Evolutionary conservation across 2,113 vertebrate species (phyloP), one percentile per base, ranked within the genome.

Genomic region (Pachypanchax playfairii): DNA sequence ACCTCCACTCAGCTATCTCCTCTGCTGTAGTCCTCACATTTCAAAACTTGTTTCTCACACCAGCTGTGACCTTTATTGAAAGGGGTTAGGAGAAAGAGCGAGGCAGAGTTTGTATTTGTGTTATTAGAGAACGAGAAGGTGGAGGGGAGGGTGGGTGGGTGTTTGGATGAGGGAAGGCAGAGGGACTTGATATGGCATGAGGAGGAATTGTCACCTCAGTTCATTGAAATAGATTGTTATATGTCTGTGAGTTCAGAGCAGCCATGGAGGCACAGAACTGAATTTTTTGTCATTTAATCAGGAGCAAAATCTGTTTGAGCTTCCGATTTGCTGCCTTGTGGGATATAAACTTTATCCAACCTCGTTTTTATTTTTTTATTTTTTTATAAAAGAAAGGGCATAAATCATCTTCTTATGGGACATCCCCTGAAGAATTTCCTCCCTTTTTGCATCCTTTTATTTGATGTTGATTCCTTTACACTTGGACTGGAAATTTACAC

Each of bases 1-100:
- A 39, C 48, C 49, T 31, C 41, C 57, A 21, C 29, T 49, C 5
- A 44, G 33, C 60, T 53, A 39, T 62, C 59, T 41, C 60, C 49
- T 78, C 47, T 26, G 33, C 59, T 59, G 28, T 48, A 26, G 28
- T 70, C 69, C 63, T 80, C 81, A 68, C 62, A 82, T 79, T 73
- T 77, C 57, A 77, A 60, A 82, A 55, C 48, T 14, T 79, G 78
- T 79, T 81, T 41, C 72, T 48, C 52, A 62, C 54, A 67, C 80
- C 84, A 80, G 82, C 85, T 85, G 80, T 77, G 80, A 72, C 87
- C 85, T 88, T 90, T 85, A 82, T 77, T 70, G 58, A 49, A 14
- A 59, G 5, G 52, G 80, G 72, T 73, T 75, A 72, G 38, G 29
- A 51, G 44, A 53, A n/a, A 26, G 55, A 64, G 57, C 28, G 31